These are phyloP conservation scores for Poliocrania exsul DNA, from an alignment of 2,797 vertebrate species.

Conservation along the genomic window DNA sequence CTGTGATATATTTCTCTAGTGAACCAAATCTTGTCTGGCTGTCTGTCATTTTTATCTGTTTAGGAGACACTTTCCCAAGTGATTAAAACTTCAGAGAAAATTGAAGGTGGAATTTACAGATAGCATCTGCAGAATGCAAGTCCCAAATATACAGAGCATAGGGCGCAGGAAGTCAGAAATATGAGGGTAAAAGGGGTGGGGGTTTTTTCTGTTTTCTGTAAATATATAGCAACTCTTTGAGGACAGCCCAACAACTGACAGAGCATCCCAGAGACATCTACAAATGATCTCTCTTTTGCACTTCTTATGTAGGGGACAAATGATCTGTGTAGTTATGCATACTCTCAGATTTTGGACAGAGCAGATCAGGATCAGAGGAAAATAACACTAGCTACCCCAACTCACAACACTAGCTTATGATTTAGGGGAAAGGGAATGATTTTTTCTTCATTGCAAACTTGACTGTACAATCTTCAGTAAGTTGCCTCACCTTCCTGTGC, in stretches of 20 bases:
- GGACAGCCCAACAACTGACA: neutral
- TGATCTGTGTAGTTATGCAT: neutral
- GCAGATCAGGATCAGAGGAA: neutral
- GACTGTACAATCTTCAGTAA: neutral
- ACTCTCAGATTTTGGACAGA: neutral
- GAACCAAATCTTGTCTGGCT: neutral
- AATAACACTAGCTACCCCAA: neutral
- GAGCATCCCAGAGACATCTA: neutral
- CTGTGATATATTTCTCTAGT: neutral
- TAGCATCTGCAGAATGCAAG: neutral
- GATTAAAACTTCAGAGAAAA: neutral
- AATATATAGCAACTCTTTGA: neutral
- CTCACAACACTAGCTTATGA: neutral
- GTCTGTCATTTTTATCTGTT: neutral
- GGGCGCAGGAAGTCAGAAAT: neutral
- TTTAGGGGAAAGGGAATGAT: neutral
- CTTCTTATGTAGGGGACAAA: neutral
- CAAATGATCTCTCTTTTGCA: neutral
- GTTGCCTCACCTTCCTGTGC: constrained; percentile 33
- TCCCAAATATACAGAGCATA: neutral
- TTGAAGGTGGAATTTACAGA: neutral
- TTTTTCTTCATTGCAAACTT: constrained; percentile 2
- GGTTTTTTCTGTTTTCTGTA: neutral
- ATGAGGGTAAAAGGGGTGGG: neutral
- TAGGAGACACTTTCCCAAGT: neutral